Base-by-base conservation (phyloP, 2,113 vertebrate species). In the Eolophus roseicapilla region DNA sequence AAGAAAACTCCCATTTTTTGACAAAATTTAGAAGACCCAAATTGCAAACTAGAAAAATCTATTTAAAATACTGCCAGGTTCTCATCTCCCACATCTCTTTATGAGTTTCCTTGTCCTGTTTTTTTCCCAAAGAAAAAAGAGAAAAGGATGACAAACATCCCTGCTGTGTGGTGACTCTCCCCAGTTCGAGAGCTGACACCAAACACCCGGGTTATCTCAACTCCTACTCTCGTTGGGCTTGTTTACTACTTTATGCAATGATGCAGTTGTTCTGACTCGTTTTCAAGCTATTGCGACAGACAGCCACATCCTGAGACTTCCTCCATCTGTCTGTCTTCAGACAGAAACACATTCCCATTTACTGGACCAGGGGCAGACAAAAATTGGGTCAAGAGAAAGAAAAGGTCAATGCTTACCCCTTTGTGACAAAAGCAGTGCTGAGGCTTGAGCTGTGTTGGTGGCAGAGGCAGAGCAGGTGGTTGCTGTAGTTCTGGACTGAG, bases 221-320 rank as follows among this genome's bases (percentile, higher is more conserved):
- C 69, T 79, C 44, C 7, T 82, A 25, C 24, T 90, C 68, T 1
- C 0, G 9, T 4, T 74, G 53, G 69, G 43, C 68, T 88, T 95
- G 77, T 95, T 95, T 94, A 92, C 75, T 90, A 53, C 76, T 93
- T 41, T 31, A 24, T 75, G 88, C 75, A 93, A 24, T 0, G 19
- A 94, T 90, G 39, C 74, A 80, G 71, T 46, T 3, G 1, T 67
- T 59, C 43, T 94, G 95, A 92, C 80, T 92, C 2, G 1, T 65
- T 71, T 78, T 88, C 92, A 88, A 84, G 65, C 64, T 68, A 8
- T 92, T 95, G 86, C 90, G 90, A 86, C 80, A 91, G 52, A 14
- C 53, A 91, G 79, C 11, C 43, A 74, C 90, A 62, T 95, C 73
- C 88, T 93, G 73, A 93, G 39, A 92, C 31, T 85, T 89, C 81